phyloP scores from a whole-genome alignment of 1,140 invertebrate species.

The Pantala flavescens region DNA sequence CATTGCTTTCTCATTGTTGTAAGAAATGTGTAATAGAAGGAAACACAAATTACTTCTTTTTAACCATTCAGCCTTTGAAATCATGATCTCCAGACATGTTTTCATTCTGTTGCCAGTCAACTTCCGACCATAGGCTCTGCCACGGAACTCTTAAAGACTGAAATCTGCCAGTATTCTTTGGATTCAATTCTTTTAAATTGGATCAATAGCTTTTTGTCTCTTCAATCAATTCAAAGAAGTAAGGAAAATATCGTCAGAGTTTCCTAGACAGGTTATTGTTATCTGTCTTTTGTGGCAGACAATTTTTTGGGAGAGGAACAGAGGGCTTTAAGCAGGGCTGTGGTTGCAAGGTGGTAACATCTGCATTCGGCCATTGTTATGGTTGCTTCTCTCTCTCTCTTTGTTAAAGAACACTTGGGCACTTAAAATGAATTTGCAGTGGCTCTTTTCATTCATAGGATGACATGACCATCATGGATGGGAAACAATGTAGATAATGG shows the following conservation, averaged over 20 bases:
- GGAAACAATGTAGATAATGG: not conserved
- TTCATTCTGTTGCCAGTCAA: not conserved
- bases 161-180: conserved; percentile 6
- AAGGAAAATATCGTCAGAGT: not conserved
- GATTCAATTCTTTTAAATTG: not conserved
- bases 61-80: not conserved
- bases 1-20: not conserved
- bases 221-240: not conserved
- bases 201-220: not conserved
- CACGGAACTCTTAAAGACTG: conserved; percentile 1
- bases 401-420: conserved; percentile 4
- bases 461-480: not conserved
- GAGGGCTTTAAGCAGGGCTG: not conserved
- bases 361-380: not conserved
- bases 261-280: not conserved
- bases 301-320: not conserved
- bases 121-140: conserved; percentile 2
- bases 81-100: not conserved
- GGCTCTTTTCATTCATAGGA: not conserved
- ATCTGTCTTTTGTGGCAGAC: not conserved
- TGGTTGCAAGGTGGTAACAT: not conserved
- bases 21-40: not conserved
- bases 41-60: not conserved
- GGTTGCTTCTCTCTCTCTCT: conserved; percentile 3
- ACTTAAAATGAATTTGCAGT: not conserved